Percentiles rank a stretch among this genome's conserved stretches.
phyloP scores from a whole-genome alignment of 2,113 vertebrate species.

The Rhinopomastus cyanomelas region DNA sequence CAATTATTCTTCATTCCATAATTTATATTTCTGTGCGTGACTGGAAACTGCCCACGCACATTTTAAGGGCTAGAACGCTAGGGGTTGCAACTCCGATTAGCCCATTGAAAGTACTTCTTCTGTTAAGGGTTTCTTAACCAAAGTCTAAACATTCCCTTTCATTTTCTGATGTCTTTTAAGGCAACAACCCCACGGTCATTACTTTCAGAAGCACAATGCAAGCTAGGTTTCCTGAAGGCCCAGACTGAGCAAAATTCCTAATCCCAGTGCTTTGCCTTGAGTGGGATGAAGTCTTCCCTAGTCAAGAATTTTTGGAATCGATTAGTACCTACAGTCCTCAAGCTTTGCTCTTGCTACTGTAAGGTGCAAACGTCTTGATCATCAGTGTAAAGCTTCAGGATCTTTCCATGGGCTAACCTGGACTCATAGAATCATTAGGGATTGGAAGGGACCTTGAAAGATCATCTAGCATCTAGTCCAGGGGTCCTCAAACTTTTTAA shows the following conservation, averaged over 20 bases:
- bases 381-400: background rate
- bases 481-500: too few relatives aligned
- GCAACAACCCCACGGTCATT: background rate
- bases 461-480: too few relatives aligned
- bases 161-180: background rate
- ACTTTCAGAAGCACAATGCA: background rate
- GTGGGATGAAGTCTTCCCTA: background rate
- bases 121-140: background rate
- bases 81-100: background rate
- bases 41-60: background rate
- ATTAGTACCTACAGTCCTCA: background rate
- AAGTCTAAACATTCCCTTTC: background rate
- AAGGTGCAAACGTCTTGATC: background rate
- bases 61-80: background rate
- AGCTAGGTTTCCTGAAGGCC: background rate
- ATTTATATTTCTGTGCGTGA: slow-evolving; percentile 27
- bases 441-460: too few relatives aligned
- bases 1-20: slow-evolving; percentile 34
- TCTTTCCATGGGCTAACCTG: background rate
- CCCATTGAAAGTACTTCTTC: background rate
- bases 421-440: too few relatives aligned
- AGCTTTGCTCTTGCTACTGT: background rate
- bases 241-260: background rate
- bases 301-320: background rate
- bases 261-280: background rate